Evolutionary conservation across 2,113 vertebrate genomes (phyloP).

Genomic region (Anoura caudifer): DNA sequence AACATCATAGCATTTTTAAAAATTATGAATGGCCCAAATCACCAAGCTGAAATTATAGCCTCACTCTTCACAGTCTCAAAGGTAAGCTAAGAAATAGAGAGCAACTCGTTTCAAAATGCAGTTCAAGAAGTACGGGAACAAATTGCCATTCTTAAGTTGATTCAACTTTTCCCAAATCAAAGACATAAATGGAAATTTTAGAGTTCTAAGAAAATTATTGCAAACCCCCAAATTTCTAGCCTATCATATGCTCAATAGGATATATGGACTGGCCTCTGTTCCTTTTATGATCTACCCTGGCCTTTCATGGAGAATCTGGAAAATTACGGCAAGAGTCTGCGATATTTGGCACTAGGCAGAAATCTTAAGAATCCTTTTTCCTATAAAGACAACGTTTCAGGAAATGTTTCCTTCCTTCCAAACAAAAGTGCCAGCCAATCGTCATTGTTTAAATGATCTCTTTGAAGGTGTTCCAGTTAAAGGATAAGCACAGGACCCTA

Average conservation of each 20-base stretch:
- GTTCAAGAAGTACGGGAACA: background rate
- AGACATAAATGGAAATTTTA: background rate
- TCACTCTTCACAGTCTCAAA: background rate
- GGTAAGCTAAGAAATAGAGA: background rate
- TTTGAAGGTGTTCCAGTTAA: background rate
- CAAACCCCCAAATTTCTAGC: background rate
- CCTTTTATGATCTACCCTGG: background rate
- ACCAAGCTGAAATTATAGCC: background rate
- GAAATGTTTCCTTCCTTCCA: background rate
- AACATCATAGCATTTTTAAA: background rate
- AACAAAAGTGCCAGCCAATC: constrained; percentile 14
- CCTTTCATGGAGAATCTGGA: background rate
- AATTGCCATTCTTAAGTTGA: background rate
- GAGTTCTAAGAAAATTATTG: background rate
- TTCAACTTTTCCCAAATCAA: background rate
- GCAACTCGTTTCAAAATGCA: background rate
- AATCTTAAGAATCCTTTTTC: background rate
- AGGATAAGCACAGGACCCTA: background rate
- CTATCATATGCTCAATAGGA: background rate
- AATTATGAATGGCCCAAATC: background rate
- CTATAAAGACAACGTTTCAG: background rate
- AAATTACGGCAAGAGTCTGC: background rate
- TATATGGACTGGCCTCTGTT: background rate
- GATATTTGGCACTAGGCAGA: background rate
- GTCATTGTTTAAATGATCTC: background rate